Evolutionary conservation across 2,888 invertebrate genomes (phyloP).

Genomic region (Drosophila subsilvestris): DNA sequence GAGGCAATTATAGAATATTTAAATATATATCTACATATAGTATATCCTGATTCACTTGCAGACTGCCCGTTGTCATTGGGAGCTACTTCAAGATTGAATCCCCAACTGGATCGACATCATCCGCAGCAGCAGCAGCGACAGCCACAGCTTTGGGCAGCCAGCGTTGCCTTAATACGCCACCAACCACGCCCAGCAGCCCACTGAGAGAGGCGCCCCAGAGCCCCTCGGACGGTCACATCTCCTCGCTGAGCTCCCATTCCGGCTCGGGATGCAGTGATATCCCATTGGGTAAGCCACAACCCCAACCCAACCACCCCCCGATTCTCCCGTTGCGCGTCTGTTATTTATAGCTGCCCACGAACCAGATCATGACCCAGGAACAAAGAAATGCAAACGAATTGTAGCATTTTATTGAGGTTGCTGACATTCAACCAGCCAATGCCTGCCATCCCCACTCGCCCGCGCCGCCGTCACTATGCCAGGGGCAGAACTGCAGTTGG

Average conservation of each 20-base stretch:
- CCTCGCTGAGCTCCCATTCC: constrained; percentile 82
- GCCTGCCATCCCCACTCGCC: constrained; percentile 40
- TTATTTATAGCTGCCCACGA: constrained; percentile 68
- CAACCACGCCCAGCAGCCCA: constrained; percentile 81
- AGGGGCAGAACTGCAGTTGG: constrained; percentile 5
- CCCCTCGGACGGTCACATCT: constrained; percentile 82
- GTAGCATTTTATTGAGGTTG: constrained; percentile 81
- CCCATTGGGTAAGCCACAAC: constrained; percentile 78
- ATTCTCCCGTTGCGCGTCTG: constrained; percentile 25
- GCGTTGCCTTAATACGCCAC: constrained; percentile 78
- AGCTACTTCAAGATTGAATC: constrained; percentile 58
- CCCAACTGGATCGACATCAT: constrained; percentile 30
- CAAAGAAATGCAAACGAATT: constrained; percentile 79
- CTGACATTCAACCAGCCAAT: constrained; percentile 73
- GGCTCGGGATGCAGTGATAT: constrained; percentile 83
- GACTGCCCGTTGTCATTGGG: constrained; percentile 34
- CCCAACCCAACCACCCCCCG: neutral
- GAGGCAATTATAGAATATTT: constrained; percentile 8
- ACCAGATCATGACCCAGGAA: constrained; percentile 84
- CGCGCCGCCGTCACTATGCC: constrained; percentile 3
- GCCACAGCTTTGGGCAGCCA: constrained; percentile 47
- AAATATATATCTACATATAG: neutral
- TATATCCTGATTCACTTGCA: constrained; percentile 3
- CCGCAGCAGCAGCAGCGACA: constrained; percentile 20
- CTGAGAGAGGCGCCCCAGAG: constrained; percentile 80